Percentiles rank a stretch among this genome's conserved stretches.
Evolutionary conservation across 2,113 vertebrate species (phyloP).

Genomic region (Thalassoma bifasciatum): DNA sequence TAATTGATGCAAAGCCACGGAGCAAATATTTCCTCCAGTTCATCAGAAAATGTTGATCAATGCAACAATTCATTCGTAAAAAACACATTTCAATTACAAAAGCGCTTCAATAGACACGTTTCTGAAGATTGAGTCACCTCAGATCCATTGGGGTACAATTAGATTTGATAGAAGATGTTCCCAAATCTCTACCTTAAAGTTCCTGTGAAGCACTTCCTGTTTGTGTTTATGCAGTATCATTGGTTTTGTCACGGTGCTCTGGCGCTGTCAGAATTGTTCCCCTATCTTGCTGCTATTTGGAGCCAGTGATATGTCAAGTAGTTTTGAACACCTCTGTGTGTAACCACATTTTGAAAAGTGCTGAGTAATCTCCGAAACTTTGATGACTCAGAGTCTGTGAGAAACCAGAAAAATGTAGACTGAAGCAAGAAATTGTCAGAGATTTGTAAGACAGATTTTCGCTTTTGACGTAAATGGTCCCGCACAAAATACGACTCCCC

Average conservation of each 20-base stretch:
- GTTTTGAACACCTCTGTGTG: neutral
- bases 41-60: neutral
- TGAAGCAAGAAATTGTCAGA: neutral
- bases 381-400: neutral
- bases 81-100: neutral
- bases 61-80: neutral
- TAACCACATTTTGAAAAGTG: slow-evolving; percentile 9
- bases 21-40: neutral
- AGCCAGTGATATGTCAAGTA: neutral
- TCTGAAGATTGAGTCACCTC: no score
- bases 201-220: no score
- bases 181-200: no score
- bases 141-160: no score
- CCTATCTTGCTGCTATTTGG: neutral
- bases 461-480: neutral
- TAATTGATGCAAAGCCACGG: neutral
- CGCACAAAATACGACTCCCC: no score
- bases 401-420: neutral
- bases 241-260: neutral
- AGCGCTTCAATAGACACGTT: no score
- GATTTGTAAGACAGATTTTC: neutral
- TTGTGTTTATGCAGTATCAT: neutral
- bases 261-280: slow-evolving; percentile 16
- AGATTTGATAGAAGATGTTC: no score
- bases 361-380: slow-evolving; percentile 4